Conservation (phyloP, 2,888 invertebrate genomes). For the Pseudococcus longispinus region DNA sequence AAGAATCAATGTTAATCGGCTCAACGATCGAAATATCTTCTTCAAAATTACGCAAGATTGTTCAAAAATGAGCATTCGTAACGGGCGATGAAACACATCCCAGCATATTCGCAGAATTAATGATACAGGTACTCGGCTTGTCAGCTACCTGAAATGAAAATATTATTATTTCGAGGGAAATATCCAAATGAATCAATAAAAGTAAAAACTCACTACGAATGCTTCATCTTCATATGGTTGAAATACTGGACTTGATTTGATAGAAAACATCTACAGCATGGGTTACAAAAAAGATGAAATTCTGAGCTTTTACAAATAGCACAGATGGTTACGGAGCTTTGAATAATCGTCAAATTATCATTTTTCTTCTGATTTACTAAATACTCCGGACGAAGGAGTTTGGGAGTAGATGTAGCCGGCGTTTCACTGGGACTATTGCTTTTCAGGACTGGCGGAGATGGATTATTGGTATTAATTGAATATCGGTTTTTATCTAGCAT, state of each 20-base stretch:
- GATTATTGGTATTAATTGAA: too few species aligned
- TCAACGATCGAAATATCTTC: background rate
- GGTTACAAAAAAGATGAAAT: background rate
- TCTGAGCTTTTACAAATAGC: background rate
- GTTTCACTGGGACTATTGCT: too few species aligned
- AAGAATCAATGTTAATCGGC: too few species aligned
- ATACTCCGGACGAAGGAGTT: too few species aligned
- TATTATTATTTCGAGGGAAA: too few species aligned
- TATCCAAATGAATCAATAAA: background rate
- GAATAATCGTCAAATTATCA: too few species aligned
- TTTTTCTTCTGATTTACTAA: too few species aligned
- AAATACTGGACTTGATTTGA: background rate
- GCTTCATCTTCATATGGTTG: slow-evolving; percentile 29
- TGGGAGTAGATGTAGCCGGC: too few species aligned
- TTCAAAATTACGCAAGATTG: too few species aligned
- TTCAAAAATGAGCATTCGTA: background rate
- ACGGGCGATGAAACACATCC: background rate
- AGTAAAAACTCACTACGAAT: background rate
- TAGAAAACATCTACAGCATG: background rate
- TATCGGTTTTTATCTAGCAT: too few species aligned
- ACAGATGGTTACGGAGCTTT: background rate
- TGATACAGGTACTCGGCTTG: too few species aligned
- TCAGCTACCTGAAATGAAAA: background rate
- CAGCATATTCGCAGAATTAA: background rate
- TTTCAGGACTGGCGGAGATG: too few species aligned